These are phyloP conservation scores for Pelobates fuscus DNA, from an alignment of 2,113 vertebrate species.

Conservation along the genomic window DNA sequence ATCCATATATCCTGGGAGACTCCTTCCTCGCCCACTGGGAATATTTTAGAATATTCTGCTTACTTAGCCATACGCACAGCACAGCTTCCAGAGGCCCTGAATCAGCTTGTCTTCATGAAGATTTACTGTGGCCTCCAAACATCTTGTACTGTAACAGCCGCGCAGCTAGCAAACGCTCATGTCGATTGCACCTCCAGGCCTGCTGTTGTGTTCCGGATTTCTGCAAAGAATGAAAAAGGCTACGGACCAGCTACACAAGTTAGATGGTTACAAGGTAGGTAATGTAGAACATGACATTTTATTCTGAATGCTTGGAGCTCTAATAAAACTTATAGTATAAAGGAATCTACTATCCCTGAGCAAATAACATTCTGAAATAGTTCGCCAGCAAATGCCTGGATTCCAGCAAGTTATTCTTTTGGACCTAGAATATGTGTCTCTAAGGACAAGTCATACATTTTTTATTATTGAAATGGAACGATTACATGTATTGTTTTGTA, in stretches of 20 bases:
- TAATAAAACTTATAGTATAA: too few relatives aligned
- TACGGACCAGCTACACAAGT: slow-evolving; percentile 96
- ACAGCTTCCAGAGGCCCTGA: slow-evolving; percentile 68
- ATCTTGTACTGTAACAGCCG: slow-evolving; percentile 80
- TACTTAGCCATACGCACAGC: slow-evolving; percentile 93
- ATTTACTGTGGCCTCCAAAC: slow-evolving; percentile 94
- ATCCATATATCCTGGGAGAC: slow-evolving; percentile 97
- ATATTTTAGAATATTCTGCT: slow-evolving; percentile 94
- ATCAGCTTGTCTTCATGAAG: slow-evolving; percentile 89
- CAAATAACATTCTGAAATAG: too few relatives aligned
- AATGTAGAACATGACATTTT: slow-evolving; percentile 14
- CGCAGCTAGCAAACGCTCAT: slow-evolving; percentile 88
- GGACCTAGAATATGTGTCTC: too few relatives aligned
- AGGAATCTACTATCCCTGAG: too few relatives aligned
- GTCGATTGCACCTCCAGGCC: slow-evolving; percentile 89
- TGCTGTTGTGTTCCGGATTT: slow-evolving; percentile 93
- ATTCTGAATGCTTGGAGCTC: slow-evolving; percentile 21
- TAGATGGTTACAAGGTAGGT: slow-evolving; percentile 94
- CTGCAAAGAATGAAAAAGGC: slow-evolving; percentile 95
- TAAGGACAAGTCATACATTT: too few relatives aligned
- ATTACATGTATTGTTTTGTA: too few relatives aligned
- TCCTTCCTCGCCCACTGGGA: slow-evolving; percentile 87
- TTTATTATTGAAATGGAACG: too few relatives aligned
- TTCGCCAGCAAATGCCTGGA: too few relatives aligned
- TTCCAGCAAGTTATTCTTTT: too few relatives aligned